Percentiles rank a stretch among this genome's conserved stretches.
Evolutionary conservation across 2,797 vertebrate species (phyloP).

Genomic region (Salmo trutta): DNA sequence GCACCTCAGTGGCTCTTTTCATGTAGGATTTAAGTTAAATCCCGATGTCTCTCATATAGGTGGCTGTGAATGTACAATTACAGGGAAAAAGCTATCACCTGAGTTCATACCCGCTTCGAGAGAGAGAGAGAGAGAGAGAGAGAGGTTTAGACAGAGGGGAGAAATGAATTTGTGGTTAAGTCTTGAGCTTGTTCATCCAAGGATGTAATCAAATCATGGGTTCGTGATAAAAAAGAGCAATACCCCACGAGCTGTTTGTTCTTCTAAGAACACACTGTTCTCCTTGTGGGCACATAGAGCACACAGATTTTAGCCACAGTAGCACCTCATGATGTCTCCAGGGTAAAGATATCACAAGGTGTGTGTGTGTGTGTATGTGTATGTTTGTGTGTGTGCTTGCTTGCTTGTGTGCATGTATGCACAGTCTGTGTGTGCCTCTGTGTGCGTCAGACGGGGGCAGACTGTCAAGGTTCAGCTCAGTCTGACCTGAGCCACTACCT

Average conservation of each 20-base stretch:
- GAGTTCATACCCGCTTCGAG: slow-evolving; percentile 21
- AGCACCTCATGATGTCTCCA: slow-evolving; percentile 23
- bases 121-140: background rate
- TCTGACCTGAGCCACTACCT: slow-evolving; percentile 67
- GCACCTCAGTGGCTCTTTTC: slow-evolving; percentile 64
- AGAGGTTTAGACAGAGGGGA: background rate
- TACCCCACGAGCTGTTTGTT: slow-evolving; percentile 43
- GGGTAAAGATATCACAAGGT: background rate
- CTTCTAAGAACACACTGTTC: slow-evolving; percentile 44
- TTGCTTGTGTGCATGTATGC: no score
- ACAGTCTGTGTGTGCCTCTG: background rate
- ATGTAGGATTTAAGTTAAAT: slow-evolving; percentile 68
- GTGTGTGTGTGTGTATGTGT: no score
- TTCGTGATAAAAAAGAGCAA: slow-evolving; percentile 42
- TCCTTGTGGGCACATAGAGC: slow-evolving; percentile 36
- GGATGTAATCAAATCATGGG: slow-evolving; percentile 66
- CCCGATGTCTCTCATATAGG: slow-evolving; percentile 47
- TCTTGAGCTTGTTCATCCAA: slow-evolving; percentile 57
- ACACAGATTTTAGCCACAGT: slow-evolving; percentile 7
- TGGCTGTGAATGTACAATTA: slow-evolving; percentile 56
- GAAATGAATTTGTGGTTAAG: slow-evolving; percentile 29
- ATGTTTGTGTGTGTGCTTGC: no score
- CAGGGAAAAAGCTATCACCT: slow-evolving; percentile 22
- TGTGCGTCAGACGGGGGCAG: slow-evolving; percentile 24
- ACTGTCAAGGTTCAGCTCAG: slow-evolving; percentile 6